Percentiles rank a stretch among this genome's conserved stretches.
Conservation (phyloP, 1,140 invertebrate species). For the Drosophila orosa region DNA sequence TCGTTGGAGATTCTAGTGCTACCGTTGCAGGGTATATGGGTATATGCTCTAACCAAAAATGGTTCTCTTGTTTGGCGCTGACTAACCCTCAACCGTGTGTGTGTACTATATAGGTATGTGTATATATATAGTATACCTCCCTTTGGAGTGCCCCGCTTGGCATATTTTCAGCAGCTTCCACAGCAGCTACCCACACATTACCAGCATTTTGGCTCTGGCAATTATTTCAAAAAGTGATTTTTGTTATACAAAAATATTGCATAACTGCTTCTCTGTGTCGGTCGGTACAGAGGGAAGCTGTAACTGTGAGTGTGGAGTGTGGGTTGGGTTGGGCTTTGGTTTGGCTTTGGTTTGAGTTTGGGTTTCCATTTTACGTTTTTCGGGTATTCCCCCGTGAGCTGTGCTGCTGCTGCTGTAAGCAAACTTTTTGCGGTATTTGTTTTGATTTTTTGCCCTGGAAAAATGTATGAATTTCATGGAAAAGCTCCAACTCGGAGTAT, state of each 20-base stretch:
- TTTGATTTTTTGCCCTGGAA: constrained; percentile 30
- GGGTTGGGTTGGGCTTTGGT: constrained; percentile 25
- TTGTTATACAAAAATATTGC: constrained; percentile 50
- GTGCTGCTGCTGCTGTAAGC: constrained; percentile 12
- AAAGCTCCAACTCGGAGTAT: constrained; percentile 3
- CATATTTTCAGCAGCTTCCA: constrained; percentile 39
- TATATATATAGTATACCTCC: neutral
- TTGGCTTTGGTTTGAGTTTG: constrained; percentile 22
- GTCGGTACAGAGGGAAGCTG: neutral
- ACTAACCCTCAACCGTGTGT: neutral
- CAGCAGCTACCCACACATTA: constrained; percentile 31
- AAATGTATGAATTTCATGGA: constrained; percentile 40
- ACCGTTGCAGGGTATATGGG: constrained; percentile 17
- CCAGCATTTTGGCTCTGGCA: constrained; percentile 44
- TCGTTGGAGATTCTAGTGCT: neutral
- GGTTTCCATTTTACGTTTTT: constrained; percentile 30
- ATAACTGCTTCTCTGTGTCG: constrained; percentile 43
- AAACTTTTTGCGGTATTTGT: constrained; percentile 58
- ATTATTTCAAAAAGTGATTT: constrained; percentile 61
- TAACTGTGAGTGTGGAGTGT: constrained; percentile 7
- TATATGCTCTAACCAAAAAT: constrained; percentile 13
- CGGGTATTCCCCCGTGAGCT: constrained; percentile 7
- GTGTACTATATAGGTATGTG: neutral
- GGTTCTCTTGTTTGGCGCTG: neutral
- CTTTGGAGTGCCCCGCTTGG: constrained; percentile 14